A percentile compares a stretch with the other conserved stretches of the same genome.
Conservation (phyloP, 2,888 invertebrate genomes). For the Pogonocherus hispidulus region DNA sequence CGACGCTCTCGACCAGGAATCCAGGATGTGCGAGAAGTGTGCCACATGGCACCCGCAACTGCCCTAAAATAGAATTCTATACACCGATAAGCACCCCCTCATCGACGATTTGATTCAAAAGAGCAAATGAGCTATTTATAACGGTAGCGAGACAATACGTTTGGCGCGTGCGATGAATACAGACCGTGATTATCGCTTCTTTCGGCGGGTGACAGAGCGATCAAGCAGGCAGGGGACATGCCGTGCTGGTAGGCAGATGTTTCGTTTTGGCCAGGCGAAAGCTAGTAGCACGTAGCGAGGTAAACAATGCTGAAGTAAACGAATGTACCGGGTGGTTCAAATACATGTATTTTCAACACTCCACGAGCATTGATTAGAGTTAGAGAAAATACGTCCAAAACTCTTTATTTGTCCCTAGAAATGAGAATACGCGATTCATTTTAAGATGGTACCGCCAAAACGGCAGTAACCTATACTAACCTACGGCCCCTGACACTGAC, state of each 20-base stretch:
- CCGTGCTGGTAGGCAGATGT: constrained; percentile 12
- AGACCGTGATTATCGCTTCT: too few species aligned
- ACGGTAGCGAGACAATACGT: constrained; percentile 6
- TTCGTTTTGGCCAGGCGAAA: not conserved
- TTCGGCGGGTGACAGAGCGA: not conserved
- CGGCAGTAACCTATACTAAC: too few species aligned
- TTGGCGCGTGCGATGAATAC: constrained; percentile 1
- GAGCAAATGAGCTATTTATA: constrained; percentile 13
- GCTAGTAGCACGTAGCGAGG: not conserved
- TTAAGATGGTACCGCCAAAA: too few species aligned
- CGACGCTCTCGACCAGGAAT: not conserved
- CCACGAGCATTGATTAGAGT: too few species aligned
- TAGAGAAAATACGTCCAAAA: too few species aligned
- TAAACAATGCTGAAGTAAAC: not conserved
- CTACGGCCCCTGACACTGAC: too few species aligned
- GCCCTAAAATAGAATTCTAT: constrained; percentile 1
- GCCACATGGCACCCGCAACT: not conserved
- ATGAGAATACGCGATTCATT: too few species aligned
- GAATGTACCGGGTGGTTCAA: not conserved
- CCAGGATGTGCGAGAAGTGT: not conserved
- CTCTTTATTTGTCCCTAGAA: too few species aligned
- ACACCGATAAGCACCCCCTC: constrained; percentile 10
- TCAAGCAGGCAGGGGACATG: constrained; percentile 3
- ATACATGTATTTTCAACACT: too few species aligned
- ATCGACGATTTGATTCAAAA: not conserved